These are phyloP conservation scores for Corydoras maculifer DNA, from an alignment of 2,113 vertebrate species.

Conservation along the genomic window DNA sequence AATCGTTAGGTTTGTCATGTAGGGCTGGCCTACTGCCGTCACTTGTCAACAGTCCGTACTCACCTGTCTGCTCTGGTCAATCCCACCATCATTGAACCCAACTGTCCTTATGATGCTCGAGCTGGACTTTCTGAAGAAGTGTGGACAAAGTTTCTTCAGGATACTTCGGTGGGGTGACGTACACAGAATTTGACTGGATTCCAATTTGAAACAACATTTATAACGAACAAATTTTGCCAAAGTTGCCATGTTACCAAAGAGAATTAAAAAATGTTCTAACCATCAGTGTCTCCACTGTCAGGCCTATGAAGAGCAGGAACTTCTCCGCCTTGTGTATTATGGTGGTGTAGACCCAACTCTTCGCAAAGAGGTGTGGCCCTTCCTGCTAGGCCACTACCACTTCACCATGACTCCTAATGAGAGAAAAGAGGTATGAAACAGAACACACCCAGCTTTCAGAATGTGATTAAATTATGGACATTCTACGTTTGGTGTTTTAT, in stretches of 20 bases:
- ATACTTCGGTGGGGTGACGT: conserved; percentile 71
- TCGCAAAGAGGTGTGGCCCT: conserved; percentile 93
- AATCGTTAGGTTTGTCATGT: conserved; percentile 5
- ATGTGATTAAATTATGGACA: neutral
- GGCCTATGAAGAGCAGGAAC: conserved; percentile 83
- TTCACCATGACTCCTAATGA: conserved; percentile 83
- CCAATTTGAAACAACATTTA: neutral
- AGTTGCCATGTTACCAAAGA: neutral
- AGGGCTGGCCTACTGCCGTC: conserved; percentile 97
- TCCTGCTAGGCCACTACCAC: conserved; percentile 91
- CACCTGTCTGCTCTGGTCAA: conserved; percentile 92
- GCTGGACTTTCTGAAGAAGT: conserved; percentile 75
- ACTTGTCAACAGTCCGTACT: conserved; percentile 91
- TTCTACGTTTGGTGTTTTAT: neutral
- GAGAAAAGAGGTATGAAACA: conserved; percentile 75
- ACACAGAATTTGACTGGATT: neutral
- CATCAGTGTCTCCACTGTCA: conserved; percentile 47
- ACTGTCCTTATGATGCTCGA: conserved; percentile 68
- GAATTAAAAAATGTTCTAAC: neutral
- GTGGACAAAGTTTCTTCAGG: conserved; percentile 80
- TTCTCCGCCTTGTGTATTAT: conserved; percentile 86
- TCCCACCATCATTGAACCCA: conserved; percentile 77
- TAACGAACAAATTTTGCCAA: neutral
- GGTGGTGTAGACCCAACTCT: conserved; percentile 86
- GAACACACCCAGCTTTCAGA: neutral